Evolutionary conservation across 2,113 vertebrate genomes (phyloP).

Genomic region (Pterocles orientalis): DNA sequence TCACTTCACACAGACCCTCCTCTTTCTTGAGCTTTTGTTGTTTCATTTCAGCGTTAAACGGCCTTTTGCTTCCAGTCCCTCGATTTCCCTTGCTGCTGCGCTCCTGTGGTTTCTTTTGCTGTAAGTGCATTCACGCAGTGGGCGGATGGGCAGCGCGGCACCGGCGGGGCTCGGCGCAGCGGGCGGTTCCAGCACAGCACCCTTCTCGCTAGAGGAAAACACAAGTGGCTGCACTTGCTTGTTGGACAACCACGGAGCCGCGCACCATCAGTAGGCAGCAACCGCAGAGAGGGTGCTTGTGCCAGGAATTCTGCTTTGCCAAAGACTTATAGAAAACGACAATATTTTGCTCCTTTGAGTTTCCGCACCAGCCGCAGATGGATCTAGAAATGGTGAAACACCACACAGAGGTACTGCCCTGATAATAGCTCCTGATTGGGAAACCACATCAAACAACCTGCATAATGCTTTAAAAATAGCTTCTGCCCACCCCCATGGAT

Average conservation of each 20-base stretch:
- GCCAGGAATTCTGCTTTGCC: background rate
- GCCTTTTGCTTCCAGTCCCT: background rate
- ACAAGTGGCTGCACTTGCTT: background rate
- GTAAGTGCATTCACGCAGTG: rapidly evolving
- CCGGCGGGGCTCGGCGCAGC: background rate
- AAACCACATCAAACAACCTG: background rate
- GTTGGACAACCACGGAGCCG: rapidly evolving
- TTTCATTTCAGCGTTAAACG: background rate
- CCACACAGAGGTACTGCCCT: background rate
- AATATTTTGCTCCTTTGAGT: background rate
- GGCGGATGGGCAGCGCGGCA: background rate
- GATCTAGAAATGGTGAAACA: background rate
- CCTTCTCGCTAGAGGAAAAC: background rate
- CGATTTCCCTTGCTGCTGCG: background rate
- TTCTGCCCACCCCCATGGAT: background rate
- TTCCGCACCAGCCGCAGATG: background rate
- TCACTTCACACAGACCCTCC: background rate
- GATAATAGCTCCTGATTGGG: background rate
- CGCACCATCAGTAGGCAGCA: background rate
- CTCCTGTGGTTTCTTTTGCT: rapidly evolving
- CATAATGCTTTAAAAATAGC: background rate
- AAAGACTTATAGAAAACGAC: background rate
- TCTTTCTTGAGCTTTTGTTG: background rate
- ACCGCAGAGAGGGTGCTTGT: background rate
- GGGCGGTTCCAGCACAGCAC: rapidly evolving